Evolutionary conservation across 2,888 invertebrate genomes (phyloP), one percentile per base, ranked within the genome.

Genomic region (Ophonus ardosiacus): DNA sequence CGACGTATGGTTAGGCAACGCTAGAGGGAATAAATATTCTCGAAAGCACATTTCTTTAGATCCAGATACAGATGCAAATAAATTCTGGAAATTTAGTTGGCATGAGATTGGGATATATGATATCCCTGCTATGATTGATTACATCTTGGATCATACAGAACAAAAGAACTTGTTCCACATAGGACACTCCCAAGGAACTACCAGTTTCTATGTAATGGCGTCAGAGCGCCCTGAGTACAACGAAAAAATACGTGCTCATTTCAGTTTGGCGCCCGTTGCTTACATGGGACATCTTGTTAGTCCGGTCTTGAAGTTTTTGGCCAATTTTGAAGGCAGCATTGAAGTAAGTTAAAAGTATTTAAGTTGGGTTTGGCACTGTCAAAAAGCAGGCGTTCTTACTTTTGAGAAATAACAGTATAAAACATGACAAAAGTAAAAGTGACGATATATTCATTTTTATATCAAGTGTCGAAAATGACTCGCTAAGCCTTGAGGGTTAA

Each of bases 111-210:
- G 96, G 0, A 90, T 93, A 83, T 93, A 92, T 86, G 98, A 98
- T 90, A 89, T 98, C 56, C 97, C 98, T 0, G 93, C 96, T 0
- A 95, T 95, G 92, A 95, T 98, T 71, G 96, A 98, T 89, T 94
- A 95, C 88, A 92, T 95, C n/a, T 90, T 95, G 0, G 88, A 89
- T 0, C 78, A 87, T 1, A 95, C 96, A 0, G 93, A 93, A 0
- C 92, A 93, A 31, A 87, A 92, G 0, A 91, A 94, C 78, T 88
- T 98, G 0, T 95, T 95, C 88, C 97, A 97, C 89, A 91, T 96
- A 0, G 98, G 97, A 0, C 96, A 97, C 89, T 97, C 97, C 0
- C 95, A 95, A 90, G 97, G 97, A 7, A 94, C 95, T 0, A 95
- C 95, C 0, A 88, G 91, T 0, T 96, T 95, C 89, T 96, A 93